Base-by-base conservation (phyloP, 2,113 vertebrate species). In the Gila orcuttii region DNA sequence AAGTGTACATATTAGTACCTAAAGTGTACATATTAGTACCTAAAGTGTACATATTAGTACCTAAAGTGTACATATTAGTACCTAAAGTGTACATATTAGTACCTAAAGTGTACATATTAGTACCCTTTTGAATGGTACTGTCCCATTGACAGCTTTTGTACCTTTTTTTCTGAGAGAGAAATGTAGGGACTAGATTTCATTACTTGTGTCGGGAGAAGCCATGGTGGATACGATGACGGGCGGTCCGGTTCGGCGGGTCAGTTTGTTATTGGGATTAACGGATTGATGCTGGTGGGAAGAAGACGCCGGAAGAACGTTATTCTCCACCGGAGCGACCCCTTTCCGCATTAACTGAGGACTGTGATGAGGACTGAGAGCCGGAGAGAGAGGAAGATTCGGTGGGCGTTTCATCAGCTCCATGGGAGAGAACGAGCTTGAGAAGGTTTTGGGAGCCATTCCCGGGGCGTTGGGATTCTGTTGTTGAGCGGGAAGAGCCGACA, bases 341-440 rank as follows among this genome's bases (percentile, higher is more conserved):
- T 96, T 97, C 57, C 96, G 94, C 76, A 98, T 94, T 71, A 96
- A 94, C 90, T 97, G 97, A 1, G 98, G 97, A 91, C 97, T 97
- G 83, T 88, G 91, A 71, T 96, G 94, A 0, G 97, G 96, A 87
- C 96, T 96, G 23, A 93, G 93, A 2, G 88, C 90, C 0, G 97
- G 96, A 0, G 96, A 96, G 0, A 93, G 83, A 0, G 90, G 88
- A 0, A 91, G 92, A 52, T 95, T 95, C 28, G 96, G 91, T n/a
- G 97, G 95, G 73, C 98, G 93, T 93, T 99, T 99, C 95, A 99
- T 96, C 91, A 99, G 93, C 89, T 99, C 98, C 94, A 99, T 98
- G 87, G 98, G 98, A 17, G 97, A 97, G 90, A 96, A 99, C 0
- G 96, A 96, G 11, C 96, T 96, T 6, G 97, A 95, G 83, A 97